Conservation (phyloP, 2,113 vertebrate genomes). For the Cercocebus atys region DNA sequence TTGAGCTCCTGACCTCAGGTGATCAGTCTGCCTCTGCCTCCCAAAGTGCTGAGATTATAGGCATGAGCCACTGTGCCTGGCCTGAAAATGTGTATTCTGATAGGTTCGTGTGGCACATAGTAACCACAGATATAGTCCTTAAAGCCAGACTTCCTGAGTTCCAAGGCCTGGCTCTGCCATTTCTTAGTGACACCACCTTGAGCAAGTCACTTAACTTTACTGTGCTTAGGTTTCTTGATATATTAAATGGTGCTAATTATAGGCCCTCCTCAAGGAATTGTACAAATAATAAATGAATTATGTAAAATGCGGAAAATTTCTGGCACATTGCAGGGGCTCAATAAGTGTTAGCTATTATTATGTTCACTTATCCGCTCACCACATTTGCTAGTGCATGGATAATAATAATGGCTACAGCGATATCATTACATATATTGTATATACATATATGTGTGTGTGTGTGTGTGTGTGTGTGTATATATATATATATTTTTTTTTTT, state of each 20-base stretch:
- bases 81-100: not conserved
- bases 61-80: no score
- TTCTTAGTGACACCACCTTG: not conserved
- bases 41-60: no score
- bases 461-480: no score
- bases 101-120: accelerated
- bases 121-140: not conserved
- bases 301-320: not conserved
- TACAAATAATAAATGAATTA: not conserved
- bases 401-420: not conserved
- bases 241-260: not conserved
- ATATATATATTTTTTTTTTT: no score
- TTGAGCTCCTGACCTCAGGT: no score
- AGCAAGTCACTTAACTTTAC: not conserved
- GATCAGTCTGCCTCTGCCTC: no score
- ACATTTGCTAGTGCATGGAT: not conserved
- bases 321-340: not conserved
- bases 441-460: accelerated
- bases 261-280: not conserved
- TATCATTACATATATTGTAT: not conserved
- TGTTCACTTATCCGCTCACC: not conserved
- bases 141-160: not conserved
- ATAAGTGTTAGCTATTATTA: not conserved
- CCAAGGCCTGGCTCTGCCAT: not conserved
- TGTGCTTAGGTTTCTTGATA: not conserved